These are phyloP conservation scores for Druon quercuslanigerum DNA, from an alignment of 1,140 invertebrate genomes.

Conservation along the genomic window DNA sequence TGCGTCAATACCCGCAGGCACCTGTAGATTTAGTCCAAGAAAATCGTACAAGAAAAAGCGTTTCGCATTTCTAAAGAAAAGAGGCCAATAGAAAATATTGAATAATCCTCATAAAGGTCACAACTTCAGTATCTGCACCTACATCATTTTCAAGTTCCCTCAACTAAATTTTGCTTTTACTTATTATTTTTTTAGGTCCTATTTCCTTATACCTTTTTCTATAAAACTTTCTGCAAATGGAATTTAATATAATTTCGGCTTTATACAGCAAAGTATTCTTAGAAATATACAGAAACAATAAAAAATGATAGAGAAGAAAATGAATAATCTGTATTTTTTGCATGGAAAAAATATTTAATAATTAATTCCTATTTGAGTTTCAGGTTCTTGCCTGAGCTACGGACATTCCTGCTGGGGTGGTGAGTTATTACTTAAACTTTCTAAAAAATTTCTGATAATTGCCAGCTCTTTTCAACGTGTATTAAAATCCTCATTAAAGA, in stretches of 20 bases:
- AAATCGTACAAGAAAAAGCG: conserved; percentile 10
- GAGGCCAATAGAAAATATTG: neutral
- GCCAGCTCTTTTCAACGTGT: neutral
- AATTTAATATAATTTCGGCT: too few relatives aligned
- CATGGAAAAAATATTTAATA: neutral
- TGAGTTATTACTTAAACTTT: neutral
- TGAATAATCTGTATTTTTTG: too few relatives aligned
- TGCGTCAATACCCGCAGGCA: conserved; percentile 2
- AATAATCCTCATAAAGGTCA: conserved; percentile 2
- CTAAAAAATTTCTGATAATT: neutral
- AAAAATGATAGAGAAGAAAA: too few relatives aligned
- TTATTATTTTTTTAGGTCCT: too few relatives aligned
- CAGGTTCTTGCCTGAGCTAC: conserved; percentile 25
- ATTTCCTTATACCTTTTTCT: too few relatives aligned
- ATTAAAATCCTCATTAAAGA: too few relatives aligned
- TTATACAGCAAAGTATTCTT: too few relatives aligned
- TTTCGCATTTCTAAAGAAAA: neutral
- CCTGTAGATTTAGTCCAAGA: conserved; percentile 19
- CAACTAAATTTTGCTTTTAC: neutral
- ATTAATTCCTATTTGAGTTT: conserved; percentile 17
- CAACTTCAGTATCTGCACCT: conserved; percentile 28
- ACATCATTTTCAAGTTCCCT: neutral
- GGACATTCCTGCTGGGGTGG: conserved; percentile 15
- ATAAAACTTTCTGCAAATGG: too few relatives aligned
- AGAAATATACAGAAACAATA: too few relatives aligned